Percentiles rank a stretch among this genome's conserved stretches.
Evolutionary conservation across 2,797 vertebrate species (phyloP).

Genomic region (Enteromius trimaculatus): DNA sequence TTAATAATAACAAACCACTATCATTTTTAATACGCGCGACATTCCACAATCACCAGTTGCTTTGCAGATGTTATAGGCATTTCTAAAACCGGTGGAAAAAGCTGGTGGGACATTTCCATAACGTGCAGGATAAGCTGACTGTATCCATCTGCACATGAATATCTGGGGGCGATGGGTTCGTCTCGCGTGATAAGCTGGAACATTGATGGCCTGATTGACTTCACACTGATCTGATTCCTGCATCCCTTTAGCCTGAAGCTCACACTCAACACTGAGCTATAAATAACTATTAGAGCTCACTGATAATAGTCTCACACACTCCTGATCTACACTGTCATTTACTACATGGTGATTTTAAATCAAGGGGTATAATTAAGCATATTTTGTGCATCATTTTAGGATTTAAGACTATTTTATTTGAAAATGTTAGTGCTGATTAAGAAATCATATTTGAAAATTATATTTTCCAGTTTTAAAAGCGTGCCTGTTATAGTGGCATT

Average conservation of each 20-base stretch:
- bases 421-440: neutral
- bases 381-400: neutral
- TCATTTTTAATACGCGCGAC: neutral
- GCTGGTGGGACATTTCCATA: neutral
- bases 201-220: constrained; percentile 6
- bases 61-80: neutral
- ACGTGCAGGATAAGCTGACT: neutral
- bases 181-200: constrained; percentile 5
- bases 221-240: constrained; percentile 19
- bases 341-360: neutral
- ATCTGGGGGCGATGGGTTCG: neutral
- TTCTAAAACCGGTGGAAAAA: constrained; percentile 20
- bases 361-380: neutral
- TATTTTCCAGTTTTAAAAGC: neutral
- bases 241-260: constrained; percentile 40
- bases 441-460: neutral
- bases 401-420: neutral
- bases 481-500: neutral
- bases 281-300: constrained; percentile 44
- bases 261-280: constrained; percentile 40
- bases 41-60: neutral
- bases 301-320: constrained; percentile 31
- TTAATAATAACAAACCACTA: neutral
- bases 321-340: constrained; percentile 19
- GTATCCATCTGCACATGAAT: neutral